phyloP scores from a whole-genome alignment of 2,797 vertebrate species.

The Trachops cirrhosus region DNA sequence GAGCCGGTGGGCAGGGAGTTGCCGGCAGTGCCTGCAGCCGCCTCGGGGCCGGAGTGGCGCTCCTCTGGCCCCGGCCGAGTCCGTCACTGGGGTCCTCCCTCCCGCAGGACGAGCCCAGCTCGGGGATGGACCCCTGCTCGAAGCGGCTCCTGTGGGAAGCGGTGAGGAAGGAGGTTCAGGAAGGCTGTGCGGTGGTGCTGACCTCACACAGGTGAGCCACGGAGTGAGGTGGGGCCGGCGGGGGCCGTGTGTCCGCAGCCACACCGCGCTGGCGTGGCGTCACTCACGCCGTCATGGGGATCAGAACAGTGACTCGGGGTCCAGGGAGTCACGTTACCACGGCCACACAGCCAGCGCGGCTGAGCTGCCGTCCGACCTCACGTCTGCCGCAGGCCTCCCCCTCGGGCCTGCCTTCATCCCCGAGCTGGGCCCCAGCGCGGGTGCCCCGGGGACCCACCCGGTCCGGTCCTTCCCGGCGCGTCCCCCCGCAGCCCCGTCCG shows the following conservation, averaged over 20 bases:
- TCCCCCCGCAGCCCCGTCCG: too few relatives aligned
- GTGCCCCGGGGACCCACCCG: too few relatives aligned
- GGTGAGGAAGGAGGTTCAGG: constrained; percentile 75
- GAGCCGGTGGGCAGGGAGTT: too few relatives aligned
- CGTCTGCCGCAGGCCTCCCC: fast-evolving
- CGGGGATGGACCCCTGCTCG: constrained; percentile 85
- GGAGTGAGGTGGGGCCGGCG: not conserved
- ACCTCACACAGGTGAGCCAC: constrained; percentile 82
- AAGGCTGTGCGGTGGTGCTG: constrained; percentile 81
- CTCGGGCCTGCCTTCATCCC: fast-evolving
- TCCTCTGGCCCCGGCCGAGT: too few relatives aligned
- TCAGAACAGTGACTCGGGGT: not conserved
- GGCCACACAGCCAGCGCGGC: fast-evolving
- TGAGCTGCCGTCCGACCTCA: not conserved
- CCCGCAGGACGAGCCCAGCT: constrained; percentile 83
- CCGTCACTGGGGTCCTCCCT: not conserved
- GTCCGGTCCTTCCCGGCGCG: too few relatives aligned
- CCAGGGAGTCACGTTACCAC: fast-evolving
- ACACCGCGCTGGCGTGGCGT: fast-evolving
- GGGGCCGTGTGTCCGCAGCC: not conserved
- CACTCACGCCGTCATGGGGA: fast-evolving
- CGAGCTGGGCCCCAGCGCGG: fast-evolving
- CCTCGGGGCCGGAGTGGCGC: too few relatives aligned
- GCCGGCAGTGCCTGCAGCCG: too few relatives aligned
- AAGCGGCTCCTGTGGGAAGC: constrained; percentile 82